Percentiles rank a stretch among this genome's conserved stretches.
Conservation (phyloP, 2,888 invertebrate species). For the Dasysyrphus tricinctus region DNA sequence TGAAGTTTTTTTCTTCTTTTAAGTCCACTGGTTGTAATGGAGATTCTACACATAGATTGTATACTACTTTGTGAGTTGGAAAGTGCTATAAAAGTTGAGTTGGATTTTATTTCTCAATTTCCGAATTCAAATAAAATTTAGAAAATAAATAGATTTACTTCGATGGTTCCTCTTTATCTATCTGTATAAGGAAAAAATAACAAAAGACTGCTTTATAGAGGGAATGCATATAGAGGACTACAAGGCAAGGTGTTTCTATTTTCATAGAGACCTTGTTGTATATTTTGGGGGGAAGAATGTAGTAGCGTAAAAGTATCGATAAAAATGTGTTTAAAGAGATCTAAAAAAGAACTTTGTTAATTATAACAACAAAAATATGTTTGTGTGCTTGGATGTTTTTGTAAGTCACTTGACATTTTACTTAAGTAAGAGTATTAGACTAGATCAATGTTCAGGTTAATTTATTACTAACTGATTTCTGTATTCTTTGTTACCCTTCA, state of each 20-base stretch:
- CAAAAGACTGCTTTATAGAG: slow-evolving; percentile 19
- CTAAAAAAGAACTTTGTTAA: background rate
- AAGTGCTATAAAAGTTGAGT: slow-evolving; percentile 58
- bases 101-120: slow-evolving; percentile 54
- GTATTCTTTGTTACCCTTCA: too few species aligned
- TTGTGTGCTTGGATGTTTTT: background rate
- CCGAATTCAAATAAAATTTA: slow-evolving; percentile 45
- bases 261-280: background rate
- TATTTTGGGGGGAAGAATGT: too few species aligned
- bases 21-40: slow-evolving; percentile 25
- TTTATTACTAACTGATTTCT: too few species aligned
- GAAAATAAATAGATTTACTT: slow-evolving; percentile 27
- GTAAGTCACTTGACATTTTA: too few species aligned
- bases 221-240: background rate
- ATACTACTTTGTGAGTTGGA: slow-evolving; percentile 29
- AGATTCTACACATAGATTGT: slow-evolving; percentile 49
- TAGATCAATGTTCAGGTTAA: too few species aligned
- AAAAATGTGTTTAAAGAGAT: background rate
- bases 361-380: background rate
- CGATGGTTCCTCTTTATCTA: slow-evolving; percentile 15
- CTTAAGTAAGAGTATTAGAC: too few species aligned
- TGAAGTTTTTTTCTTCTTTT: background rate
- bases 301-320: background rate
- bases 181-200: background rate
- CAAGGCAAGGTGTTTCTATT: slow-evolving; percentile 1